Percentiles rank a stretch among this genome's conserved stretches.
Evolutionary conservation across 2,113 vertebrate species (phyloP).

Genomic region (Scophthalmus maximus): DNA sequence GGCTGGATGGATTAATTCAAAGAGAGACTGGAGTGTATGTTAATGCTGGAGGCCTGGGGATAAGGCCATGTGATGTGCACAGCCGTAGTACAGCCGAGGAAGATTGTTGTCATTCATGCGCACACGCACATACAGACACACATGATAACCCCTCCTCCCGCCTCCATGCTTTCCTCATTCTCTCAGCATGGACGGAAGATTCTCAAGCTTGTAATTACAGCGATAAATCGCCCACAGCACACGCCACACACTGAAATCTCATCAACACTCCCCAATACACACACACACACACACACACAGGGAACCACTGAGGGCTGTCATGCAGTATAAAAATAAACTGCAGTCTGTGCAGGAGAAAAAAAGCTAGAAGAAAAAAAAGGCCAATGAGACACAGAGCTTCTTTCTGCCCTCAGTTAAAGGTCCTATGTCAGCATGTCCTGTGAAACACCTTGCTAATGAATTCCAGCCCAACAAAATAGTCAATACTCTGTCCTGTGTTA

Average conservation of each 20-base stretch:
- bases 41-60: conserved; percentile 37
- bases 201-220: conserved; percentile 73
- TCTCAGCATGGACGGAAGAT: conserved; percentile 52
- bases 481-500: conserved; percentile 19
- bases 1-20: conserved; percentile 36
- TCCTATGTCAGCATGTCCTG: conserved; percentile 11
- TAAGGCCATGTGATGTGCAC: conserved; percentile 28
- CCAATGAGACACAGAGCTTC: neutral
- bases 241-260: conserved; percentile 37
- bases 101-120: conserved; percentile 18
- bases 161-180: conserved; percentile 51
- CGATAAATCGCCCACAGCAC: conserved; percentile 56
- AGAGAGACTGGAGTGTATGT: conserved; percentile 42
- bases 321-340: conserved; percentile 8
- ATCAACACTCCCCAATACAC: conserved; percentile 25
- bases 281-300: conserved; percentile 8
- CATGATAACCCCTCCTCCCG: neutral
- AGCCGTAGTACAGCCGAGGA: conserved; percentile 6
- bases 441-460: conserved; percentile 43
- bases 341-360: conserved; percentile 1
- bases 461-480: conserved; percentile 32
- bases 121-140: neutral
- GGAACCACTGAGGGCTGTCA: conserved; percentile 12
- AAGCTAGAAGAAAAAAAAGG: neutral
- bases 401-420: conserved; percentile 9